A percentile compares a stretch with the other conserved stretches of the same genome.
phyloP scores from a whole-genome alignment of 2,888 invertebrate genomes.

The Lomographa bimaculata region DNA sequence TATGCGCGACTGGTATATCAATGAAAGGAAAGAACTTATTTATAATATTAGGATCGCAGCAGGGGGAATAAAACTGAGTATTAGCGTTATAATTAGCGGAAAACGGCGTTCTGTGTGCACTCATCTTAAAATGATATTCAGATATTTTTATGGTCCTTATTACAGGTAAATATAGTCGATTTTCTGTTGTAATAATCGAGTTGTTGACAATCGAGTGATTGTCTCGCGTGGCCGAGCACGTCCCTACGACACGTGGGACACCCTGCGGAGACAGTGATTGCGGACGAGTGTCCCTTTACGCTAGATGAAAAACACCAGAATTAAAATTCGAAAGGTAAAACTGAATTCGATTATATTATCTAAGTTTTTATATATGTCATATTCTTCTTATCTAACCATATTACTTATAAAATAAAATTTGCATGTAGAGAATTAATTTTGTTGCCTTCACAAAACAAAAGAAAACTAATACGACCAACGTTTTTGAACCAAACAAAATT shows the following conservation, averaged over 20 bases:
- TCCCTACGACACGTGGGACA: constrained; percentile 73
- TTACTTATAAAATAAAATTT: too few species aligned
- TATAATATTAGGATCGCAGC: constrained; percentile 59
- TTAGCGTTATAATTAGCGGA: constrained; percentile 72
- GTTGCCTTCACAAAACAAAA: too few species aligned
- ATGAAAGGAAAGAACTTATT: too few species aligned
- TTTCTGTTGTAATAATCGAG: constrained; percentile 20
- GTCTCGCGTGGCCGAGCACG: constrained; percentile 58
- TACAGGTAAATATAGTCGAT: constrained; percentile 27
- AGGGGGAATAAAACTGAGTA: constrained; percentile 48
- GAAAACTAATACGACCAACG: too few species aligned
- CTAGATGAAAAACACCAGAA: constrained; percentile 64
- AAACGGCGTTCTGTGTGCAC: constrained; percentile 58
- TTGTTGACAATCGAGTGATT: constrained; percentile 53
- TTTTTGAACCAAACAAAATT: too few species aligned
- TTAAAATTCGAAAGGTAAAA: constrained; percentile 47
- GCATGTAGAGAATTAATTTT: too few species aligned
- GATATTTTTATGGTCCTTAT: neutral
- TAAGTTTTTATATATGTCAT: too few species aligned
- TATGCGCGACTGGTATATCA: constrained; percentile 43
- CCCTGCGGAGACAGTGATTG: constrained; percentile 73
- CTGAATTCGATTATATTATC: constrained; percentile 15
- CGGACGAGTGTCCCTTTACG: constrained; percentile 73
- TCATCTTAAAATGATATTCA: constrained; percentile 44
- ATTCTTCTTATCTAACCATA: too few species aligned